These are phyloP conservation scores for Anoplolepis gracilipes DNA, from an alignment of 1,140 invertebrate species.

Conservation along the genomic window DNA sequence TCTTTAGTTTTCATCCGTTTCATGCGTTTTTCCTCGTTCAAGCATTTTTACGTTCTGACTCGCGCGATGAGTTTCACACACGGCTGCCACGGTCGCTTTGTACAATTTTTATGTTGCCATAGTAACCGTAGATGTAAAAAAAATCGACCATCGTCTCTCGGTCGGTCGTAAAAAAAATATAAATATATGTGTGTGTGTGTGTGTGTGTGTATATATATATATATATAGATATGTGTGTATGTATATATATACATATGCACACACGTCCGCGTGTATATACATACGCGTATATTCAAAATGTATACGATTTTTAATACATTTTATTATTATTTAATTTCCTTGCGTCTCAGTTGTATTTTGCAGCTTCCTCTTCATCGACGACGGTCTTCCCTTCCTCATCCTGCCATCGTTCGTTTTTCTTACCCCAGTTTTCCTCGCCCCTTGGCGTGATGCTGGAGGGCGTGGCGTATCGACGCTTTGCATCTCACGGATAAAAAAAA, in stretches of 20 bases:
- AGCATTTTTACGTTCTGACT: constrained; percentile 62
- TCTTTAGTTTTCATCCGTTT: constrained; percentile 60
- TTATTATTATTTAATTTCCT: constrained; percentile 84
- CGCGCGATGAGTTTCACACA: constrained; percentile 33
- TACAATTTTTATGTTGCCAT: constrained; percentile 83
- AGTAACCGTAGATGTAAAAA: constrained; percentile 75
- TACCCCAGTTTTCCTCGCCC: constrained; percentile 10
- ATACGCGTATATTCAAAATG: constrained; percentile 83
- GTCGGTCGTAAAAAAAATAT: constrained; percentile 15
- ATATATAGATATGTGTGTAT: constrained; percentile 51
- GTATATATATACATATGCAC: constrained; percentile 42
- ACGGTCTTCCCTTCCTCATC: not conserved
- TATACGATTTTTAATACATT: constrained; percentile 86
- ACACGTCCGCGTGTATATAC: constrained; percentile 58
- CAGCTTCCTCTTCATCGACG: not conserved
- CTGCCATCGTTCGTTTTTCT: constrained; percentile 7
- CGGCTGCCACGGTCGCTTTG: constrained; percentile 59
- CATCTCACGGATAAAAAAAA: not conserved
- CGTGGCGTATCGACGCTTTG: constrained; percentile 4
- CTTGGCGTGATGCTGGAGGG: not conserved
- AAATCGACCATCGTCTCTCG: constrained; percentile 62
- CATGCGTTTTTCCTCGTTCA: constrained; percentile 71
- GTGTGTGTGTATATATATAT: constrained; percentile 59
- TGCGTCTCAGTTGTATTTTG: constrained; percentile 65
- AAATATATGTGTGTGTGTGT: constrained; percentile 15